These are phyloP conservation scores for Noctua fimbriata DNA, from an alignment of 2,888 invertebrate genomes.

Conservation along the genomic window DNA sequence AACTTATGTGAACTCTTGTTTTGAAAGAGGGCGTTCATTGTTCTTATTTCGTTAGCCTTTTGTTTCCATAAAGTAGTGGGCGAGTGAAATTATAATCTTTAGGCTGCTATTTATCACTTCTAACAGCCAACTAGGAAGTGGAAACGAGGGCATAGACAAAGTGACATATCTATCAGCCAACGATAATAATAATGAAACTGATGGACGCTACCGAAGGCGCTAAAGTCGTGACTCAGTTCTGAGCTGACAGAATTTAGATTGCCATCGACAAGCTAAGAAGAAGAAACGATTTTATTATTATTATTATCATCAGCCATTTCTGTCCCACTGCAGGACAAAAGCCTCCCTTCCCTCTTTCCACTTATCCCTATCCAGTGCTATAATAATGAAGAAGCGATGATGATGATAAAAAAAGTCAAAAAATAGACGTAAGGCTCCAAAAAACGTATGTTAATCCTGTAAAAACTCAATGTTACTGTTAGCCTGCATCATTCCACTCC, in stretches of 20 bases:
- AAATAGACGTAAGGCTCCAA: neutral
- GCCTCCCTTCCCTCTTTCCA: too few relatives aligned
- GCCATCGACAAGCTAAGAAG: neutral
- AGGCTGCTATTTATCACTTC: neutral
- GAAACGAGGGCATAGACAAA: neutral
- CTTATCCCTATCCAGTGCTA: too few relatives aligned
- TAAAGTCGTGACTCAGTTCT: neutral
- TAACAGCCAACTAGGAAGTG: neutral
- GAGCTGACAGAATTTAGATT: neutral
- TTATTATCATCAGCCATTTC: too few relatives aligned
- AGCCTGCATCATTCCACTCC: neutral
- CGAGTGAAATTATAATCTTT: constrained; percentile 1
- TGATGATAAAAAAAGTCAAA: neutral
- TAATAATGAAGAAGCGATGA: too few relatives aligned
- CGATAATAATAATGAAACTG: neutral
- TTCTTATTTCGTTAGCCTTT: constrained; percentile 14
- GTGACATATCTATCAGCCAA: neutral
- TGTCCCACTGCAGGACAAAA: too few relatives aligned
- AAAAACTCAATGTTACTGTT: neutral
- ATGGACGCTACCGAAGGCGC: neutral
- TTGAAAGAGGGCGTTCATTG: constrained; percentile 33
- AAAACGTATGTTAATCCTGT: neutral
- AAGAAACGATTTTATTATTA: neutral
- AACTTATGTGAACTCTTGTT: constrained; percentile 30
- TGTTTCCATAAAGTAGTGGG: constrained; percentile 3